Percentiles rank a stretch among this genome's conserved stretches.
phyloP scores from a whole-genome alignment of 2,113 vertebrate genomes.

The Trogon melanurus region DNA sequence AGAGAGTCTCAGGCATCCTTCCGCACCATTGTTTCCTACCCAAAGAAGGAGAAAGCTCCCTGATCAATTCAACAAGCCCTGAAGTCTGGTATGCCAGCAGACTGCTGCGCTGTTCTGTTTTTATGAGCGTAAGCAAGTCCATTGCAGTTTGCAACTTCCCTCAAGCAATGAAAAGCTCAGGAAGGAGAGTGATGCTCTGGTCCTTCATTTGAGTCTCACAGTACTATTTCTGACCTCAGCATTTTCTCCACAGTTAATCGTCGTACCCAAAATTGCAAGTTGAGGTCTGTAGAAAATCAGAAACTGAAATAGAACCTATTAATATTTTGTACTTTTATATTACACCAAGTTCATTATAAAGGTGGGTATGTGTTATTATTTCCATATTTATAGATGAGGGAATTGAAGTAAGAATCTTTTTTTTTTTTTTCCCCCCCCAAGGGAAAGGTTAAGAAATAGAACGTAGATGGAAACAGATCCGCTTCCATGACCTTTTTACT shows the following conservation, averaged over 20 bases:
- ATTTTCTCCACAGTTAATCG: background rate
- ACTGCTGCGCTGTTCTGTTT: accelerated
- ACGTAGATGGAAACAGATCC: background rate
- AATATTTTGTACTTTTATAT: background rate
- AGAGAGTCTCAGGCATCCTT: background rate
- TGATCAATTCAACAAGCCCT: background rate
- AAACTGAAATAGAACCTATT: background rate
- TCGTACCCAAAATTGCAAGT: background rate
- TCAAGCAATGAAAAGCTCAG: background rate
- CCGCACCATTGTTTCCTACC: background rate
- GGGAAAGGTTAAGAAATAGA: background rate
- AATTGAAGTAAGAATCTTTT: background rate
- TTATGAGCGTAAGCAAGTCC: background rate
- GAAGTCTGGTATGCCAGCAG: background rate
- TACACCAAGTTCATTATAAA: background rate
- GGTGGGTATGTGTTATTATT: background rate
- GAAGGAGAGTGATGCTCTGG: background rate
- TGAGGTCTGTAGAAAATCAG: background rate
- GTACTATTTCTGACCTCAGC: background rate
- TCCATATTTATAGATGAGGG: background rate
- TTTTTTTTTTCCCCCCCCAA: background rate
- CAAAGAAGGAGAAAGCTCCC: background rate
- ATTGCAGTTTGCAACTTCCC: background rate
- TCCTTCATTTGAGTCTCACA: background rate
- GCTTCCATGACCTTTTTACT: background rate